Evolutionary conservation across 2,888 invertebrate species (phyloP), one percentile per base, ranked within the genome.

Genomic region (Leucania comma): DNA sequence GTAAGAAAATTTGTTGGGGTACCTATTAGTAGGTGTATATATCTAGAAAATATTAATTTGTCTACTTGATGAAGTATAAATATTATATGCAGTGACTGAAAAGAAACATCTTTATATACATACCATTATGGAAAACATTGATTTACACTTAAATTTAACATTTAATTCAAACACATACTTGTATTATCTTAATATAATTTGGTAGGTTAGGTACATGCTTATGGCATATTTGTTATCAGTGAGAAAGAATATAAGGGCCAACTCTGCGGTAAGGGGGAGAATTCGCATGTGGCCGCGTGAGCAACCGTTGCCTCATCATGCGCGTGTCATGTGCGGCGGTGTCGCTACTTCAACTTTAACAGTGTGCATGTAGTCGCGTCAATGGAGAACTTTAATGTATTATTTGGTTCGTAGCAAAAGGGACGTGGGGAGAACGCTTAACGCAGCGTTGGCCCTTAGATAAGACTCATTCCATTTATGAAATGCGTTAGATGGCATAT

Each of bases 161-260:
- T 42, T 42, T 42, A 71, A 54, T 54, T 22, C 26, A 68, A 22
- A 35, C 54, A 35, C 3, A n/a, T 54, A 24, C n/a, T 46, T 38
- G 26, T n/a, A 68, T 22, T 68, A 51, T 51, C 9, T 14, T 51
- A 26, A 26, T 35, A 50, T 68, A 38, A 67, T 29, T 38, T 38
- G 26, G 24, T 48, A 35, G 32, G 14, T 48, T 48, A 48, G 24
- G 17, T 50, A 66, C 35, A 17, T 20, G 24, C 12, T 17, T 50
- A 38, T 29, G 22, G 68, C 22, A n/a, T 12, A 29, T 2, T 10
- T 10, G 20, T 68, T 67, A 51, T 38, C 50, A 22, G 9, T 38
- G 17, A 14, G 2, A 10, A 67, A n/a, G 5, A 29, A 1, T 22
- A 20, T n/a, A n/a, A n/a, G n/a, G n/a, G n/a, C n/a, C n/a, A n/a